phyloP scores from a whole-genome alignment of 1,140 invertebrate genomes.

The Drosophila ercepeae region DNA sequence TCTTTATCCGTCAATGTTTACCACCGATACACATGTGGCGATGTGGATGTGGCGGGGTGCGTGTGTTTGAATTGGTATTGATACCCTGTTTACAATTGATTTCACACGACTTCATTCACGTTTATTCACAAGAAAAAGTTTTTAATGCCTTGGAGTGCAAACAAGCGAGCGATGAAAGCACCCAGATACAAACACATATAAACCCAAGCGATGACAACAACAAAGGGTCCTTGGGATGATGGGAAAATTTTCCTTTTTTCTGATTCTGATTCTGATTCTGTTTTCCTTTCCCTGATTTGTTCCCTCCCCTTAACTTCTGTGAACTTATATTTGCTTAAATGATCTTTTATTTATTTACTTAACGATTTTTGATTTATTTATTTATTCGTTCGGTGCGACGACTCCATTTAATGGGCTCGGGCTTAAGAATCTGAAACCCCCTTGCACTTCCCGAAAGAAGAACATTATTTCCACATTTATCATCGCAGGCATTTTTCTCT shows the following conservation, averaged over 20 bases:
- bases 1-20: slow-evolving; percentile 37
- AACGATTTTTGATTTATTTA: slow-evolving; percentile 64
- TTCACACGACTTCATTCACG: slow-evolving; percentile 73
- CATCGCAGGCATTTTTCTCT: slow-evolving; percentile 59
- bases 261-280: slow-evolving; percentile 3
- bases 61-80: slow-evolving; percentile 63
- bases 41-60: slow-evolving; percentile 8
- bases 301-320: background rate
- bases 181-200: slow-evolving; percentile 20
- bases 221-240: slow-evolving; percentile 37
- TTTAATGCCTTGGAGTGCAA: slow-evolving; percentile 74
- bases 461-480: slow-evolving; percentile 76
- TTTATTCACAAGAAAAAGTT: slow-evolving; percentile 73
- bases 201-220: slow-evolving; percentile 19
- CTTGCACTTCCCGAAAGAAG: too few relatives aligned
- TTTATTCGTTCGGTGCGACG: background rate
- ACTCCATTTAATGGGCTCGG: background rate
- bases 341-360: slow-evolving; percentile 72
- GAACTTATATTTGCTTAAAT: slow-evolving; percentile 63
- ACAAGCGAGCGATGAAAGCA: slow-evolving; percentile 59
- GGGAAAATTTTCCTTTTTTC: slow-evolving; percentile 31
- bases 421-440: slow-evolving; percentile 10
- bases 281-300: slow-evolving; percentile 15
- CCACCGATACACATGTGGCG: slow-evolving; percentile 12
- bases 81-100: slow-evolving; percentile 76